Evolutionary conservation across 2,797 vertebrate genomes (phyloP).

Genomic region (Dallia pectoralis): DNA sequence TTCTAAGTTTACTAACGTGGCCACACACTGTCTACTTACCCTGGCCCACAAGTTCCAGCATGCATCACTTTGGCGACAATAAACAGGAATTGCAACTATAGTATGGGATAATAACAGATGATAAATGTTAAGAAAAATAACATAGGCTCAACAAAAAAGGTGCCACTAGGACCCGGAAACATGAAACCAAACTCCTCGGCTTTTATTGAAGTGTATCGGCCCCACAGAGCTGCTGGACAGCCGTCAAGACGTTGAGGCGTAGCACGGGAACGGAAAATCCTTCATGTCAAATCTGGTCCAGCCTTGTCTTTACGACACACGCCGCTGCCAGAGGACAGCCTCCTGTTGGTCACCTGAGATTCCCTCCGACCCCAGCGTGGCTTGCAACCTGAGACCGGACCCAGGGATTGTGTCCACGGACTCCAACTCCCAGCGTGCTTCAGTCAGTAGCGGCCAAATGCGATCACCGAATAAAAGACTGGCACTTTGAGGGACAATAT

Average conservation of each 20-base stretch:
- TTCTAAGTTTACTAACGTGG: constrained; percentile 41
- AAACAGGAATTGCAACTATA: constrained; percentile 35
- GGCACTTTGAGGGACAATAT: constrained; percentile 21
- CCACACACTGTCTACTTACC: constrained; percentile 17
- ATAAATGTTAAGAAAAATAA: background rate
- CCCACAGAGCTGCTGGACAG: constrained; percentile 45
- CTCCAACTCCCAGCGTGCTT: constrained; percentile 67
- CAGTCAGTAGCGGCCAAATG: constrained; percentile 51
- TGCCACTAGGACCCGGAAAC: background rate
- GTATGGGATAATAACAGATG: background rate
- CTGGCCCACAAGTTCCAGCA: constrained; percentile 42
- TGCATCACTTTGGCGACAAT: constrained; percentile 44
- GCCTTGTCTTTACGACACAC: constrained; percentile 73
- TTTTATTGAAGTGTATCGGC: constrained; percentile 29
- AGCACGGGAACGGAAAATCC: constrained; percentile 78
- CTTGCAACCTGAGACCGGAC: constrained; percentile 72
- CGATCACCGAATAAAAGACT: constrained; percentile 46
- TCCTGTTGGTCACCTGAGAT: constrained; percentile 76
- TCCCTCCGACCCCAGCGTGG: constrained; percentile 71
- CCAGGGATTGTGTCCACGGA: constrained; percentile 77
- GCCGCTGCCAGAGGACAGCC: constrained; percentile 72
- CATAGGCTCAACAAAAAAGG: background rate
- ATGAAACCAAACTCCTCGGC: background rate
- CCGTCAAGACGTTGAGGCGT: constrained; percentile 49
- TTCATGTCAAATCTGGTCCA: constrained; percentile 77